Percentiles rank a stretch among this genome's conserved stretches.
Conservation (phyloP, 2,888 invertebrate species). For the Bellardia pandia region DNA sequence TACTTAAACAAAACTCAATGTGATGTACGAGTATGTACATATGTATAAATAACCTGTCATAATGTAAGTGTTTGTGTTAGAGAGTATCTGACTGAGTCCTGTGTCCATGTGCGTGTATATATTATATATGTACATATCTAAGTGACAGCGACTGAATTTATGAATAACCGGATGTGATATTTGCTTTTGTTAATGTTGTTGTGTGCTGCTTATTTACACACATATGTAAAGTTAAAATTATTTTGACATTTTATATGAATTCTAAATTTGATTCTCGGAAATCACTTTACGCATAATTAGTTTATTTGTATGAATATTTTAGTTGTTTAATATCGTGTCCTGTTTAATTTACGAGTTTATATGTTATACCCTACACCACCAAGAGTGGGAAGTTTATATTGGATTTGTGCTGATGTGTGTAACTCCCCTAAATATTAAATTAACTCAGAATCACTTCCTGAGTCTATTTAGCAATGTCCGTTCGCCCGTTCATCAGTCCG, state of each 20-base stretch:
- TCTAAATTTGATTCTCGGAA: not conserved
- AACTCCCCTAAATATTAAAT: too few relatives aligned
- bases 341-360: not conserved
- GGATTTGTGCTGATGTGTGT: too few relatives aligned
- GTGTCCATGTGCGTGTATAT: not conserved
- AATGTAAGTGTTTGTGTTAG: not conserved
- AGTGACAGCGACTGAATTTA: constrained; percentile 22
- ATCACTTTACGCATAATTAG: not conserved
- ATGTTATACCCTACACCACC: not conserved
- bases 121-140: not conserved
- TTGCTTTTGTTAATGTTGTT: not conserved
- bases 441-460: too few relatives aligned
- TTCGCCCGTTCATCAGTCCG: too few relatives aligned
- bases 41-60: not conserved
- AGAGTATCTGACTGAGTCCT: too few relatives aligned
- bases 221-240: not conserved
- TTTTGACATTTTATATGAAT: not conserved
- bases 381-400: too few relatives aligned
- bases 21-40: not conserved
- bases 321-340: not conserved
- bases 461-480: too few relatives aligned
- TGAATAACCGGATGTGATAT: constrained; percentile 31
- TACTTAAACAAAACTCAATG: constrained; percentile 25
- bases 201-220: not conserved
- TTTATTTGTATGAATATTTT: not conserved